Conservation (phyloP, 2,113 vertebrate species). For the Suricata suricatta region DNA sequence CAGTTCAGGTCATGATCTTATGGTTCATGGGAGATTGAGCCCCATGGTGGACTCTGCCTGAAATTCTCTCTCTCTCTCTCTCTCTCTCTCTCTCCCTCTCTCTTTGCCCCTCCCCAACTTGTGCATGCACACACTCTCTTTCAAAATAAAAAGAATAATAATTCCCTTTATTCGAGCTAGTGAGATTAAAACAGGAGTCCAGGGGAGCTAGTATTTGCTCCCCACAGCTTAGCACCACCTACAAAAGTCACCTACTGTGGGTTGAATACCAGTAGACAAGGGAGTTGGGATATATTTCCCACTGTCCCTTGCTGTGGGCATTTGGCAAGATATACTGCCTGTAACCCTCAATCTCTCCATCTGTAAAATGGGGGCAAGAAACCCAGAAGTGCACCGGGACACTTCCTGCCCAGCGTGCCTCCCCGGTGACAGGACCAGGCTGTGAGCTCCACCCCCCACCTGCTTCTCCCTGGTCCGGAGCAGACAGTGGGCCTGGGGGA, state of each 20-base stretch:
- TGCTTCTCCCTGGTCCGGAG: too few relatives aligned
- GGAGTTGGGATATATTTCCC: neutral
- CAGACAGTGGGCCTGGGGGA: rapidly evolving
- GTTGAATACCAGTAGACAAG: rapidly evolving
- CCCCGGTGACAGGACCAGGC: neutral
- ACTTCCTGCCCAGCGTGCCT: neutral
- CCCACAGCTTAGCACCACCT: neutral
- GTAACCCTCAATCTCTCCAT: neutral
- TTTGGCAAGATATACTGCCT: neutral
- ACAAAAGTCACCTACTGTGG: neutral
- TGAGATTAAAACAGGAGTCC: neutral
- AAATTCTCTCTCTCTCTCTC: too few relatives aligned
- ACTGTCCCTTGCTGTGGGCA: neutral
- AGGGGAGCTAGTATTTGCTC: rapidly evolving
- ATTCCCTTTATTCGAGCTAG: neutral
- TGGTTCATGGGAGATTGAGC: too few relatives aligned
- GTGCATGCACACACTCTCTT: too few relatives aligned
- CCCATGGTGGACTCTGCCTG: too few relatives aligned
- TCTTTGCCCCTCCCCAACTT: too few relatives aligned
- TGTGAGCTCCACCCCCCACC: neutral
- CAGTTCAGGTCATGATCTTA: too few relatives aligned
- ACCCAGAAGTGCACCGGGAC: neutral
- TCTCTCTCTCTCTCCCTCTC: too few relatives aligned
- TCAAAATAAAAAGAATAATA: too few relatives aligned
- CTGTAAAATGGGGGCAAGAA: neutral